These are phyloP conservation scores for Myiothlypis chrysogaster DNA, from an alignment of 2,797 vertebrate species.

Conservation along the genomic window DNA sequence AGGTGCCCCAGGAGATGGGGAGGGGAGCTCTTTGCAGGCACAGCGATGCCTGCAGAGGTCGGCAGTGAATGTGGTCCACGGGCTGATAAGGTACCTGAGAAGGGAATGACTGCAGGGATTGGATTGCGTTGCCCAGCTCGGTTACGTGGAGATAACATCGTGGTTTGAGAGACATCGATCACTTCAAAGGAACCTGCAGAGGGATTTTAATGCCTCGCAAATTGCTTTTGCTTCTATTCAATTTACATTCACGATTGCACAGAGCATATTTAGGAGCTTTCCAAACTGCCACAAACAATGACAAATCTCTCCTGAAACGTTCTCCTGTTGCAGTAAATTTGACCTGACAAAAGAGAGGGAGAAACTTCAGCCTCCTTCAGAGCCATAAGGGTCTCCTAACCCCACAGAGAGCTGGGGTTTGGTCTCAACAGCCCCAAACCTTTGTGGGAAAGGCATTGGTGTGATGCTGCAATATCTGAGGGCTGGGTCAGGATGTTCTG, in stretches of 20 bases:
- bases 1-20: neutral
- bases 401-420: neutral
- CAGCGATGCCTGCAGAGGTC: neutral
- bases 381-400: neutral
- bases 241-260: constrained; percentile 70
- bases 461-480: neutral
- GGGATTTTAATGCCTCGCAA: constrained; percentile 71
- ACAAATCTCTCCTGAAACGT: constrained; percentile 63
- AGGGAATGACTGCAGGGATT: constrained; percentile 40
- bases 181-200: constrained; percentile 67
- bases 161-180: constrained; percentile 66
- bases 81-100: constrained; percentile 29
- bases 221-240: constrained; percentile 74
- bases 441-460: neutral
- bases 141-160: constrained; percentile 54
- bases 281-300: constrained; percentile 69
- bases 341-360: constrained; percentile 44
- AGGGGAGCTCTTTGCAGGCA: neutral
- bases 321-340: constrained; percentile 60
- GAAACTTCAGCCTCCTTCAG: neutral
- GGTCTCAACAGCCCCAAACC: neutral
- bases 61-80: neutral
- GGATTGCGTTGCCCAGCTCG: constrained; percentile 28
- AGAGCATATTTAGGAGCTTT: constrained; percentile 71
- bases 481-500: neutral